phyloP scores from a whole-genome alignment of 2,113 vertebrate species.

The Corapipo altera region DNA sequence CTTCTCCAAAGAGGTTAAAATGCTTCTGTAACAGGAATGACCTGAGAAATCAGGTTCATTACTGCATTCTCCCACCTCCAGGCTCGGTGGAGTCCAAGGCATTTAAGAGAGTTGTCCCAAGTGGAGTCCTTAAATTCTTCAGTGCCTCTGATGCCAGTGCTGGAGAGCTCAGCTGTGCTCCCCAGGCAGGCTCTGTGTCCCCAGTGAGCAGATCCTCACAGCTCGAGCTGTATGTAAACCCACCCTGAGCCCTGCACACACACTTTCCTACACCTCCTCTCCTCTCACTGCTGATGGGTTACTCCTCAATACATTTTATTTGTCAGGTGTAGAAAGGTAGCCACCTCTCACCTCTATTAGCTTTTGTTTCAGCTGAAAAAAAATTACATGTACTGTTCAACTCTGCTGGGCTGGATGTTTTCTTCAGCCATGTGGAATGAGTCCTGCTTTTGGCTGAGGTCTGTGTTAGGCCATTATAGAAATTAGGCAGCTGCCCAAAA shows the following conservation, averaged over 20 bases:
- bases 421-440: background rate
- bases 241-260: background rate
- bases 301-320: background rate
- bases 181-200: background rate
- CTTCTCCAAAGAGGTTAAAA: background rate
- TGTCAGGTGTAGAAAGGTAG: background rate
- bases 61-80: background rate
- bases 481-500: conserved; percentile 17
- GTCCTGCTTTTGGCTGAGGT: background rate
- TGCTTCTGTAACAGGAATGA: background rate
- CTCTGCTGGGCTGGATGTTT: background rate
- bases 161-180: background rate
- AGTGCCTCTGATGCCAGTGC: background rate
- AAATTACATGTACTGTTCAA: fast-evolving
- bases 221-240: background rate
- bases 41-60: background rate
- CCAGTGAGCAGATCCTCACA: fast-evolving
- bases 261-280: background rate
- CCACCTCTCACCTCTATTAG: background rate
- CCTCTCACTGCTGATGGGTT: background rate
- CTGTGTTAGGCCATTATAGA: background rate
- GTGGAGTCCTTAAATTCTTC: background rate
- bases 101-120: background rate
- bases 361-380: background rate
- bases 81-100: background rate